Evolutionary conservation across 2,113 vertebrate genomes (phyloP), one percentile per base, ranked within the genome.

Genomic region (Poeciliopsis retropinna): DNA sequence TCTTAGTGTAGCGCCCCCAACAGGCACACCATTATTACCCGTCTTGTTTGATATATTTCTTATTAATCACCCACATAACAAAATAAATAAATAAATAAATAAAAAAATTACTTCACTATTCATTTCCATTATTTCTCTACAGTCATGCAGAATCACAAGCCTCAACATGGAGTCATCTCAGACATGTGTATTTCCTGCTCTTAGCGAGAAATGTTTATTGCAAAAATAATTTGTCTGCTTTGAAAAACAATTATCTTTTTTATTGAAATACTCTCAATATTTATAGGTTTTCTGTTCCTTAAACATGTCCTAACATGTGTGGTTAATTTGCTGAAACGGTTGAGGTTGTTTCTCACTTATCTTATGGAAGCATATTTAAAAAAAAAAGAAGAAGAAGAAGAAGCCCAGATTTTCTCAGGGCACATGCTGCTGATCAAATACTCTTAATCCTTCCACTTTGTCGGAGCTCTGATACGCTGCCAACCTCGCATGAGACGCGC

Each of bases 391-490:
- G 0, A n/a, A 57, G 6, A 51, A 17, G 14, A 34, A 30, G 25
- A 22, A 44, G 22, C 60, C 10, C 14, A 9, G 2, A 5, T 47
- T 28, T 12, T 67, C 13, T 63, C 41, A 30, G 13, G 54, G 39
- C 57, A 25, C 19, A 10, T 70, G 34, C 32, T 63, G 60, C 27
- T 28, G 31, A 66, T 76, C 70, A 68, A 60, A 72, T 31, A 41
- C 28, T 13, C 12, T 30, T 78, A 75, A 80, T 78, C 57, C 61
- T 19, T 69, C 67, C n/a, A 57, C n/a, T 67, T 37, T 64, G 65
- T 32, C 63, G 41, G 29, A 64, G 37, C 67, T 61, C 68, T 69
- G 67, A 83, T 70, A 67, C 64, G 30, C 63, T 54, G 54, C 44
- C 57, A 39, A 68, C 47, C 60, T 74, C 75, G 51, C 15, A 51